Conservation (phyloP, 2,113 vertebrate genomes). For the Hemichromis elongatus region DNA sequence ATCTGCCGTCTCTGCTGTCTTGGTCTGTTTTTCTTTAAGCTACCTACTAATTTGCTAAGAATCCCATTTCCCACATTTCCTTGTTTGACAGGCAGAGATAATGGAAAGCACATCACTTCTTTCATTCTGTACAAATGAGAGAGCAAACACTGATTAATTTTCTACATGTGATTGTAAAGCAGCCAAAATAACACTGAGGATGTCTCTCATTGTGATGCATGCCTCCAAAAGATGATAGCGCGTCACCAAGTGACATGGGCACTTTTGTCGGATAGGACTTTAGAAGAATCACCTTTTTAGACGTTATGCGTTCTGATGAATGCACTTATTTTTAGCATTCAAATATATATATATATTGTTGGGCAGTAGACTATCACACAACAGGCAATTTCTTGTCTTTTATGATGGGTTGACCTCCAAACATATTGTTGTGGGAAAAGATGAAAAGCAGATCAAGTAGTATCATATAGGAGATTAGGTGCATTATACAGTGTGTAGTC, state of each 20-base stretch:
- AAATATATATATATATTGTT: background rate
- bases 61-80: conserved; percentile 12
- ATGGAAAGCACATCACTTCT: conserved; percentile 6
- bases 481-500: background rate
- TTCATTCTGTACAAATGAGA: conserved; percentile 3
- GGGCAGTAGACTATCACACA: background rate
- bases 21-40: background rate
- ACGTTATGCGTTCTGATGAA: background rate
- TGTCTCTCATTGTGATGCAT: conserved; percentile 11
- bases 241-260: conserved; percentile 1
- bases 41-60: conserved; percentile 31
- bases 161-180: conserved; percentile 42
- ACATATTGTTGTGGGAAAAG: background rate
- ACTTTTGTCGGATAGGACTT: background rate
- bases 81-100: conserved; percentile 32
- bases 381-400: background rate
- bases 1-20: background rate
- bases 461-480: background rate
- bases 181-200: conserved; percentile 5
- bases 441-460: background rate
- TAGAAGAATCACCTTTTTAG: background rate
- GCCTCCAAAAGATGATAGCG: conserved; percentile 1
- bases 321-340: background rate
- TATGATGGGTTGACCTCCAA: background rate
- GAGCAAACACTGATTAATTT: conserved; percentile 46